Percentiles rank a stretch among this genome's conserved stretches.
Conservation (phyloP, 2,888 invertebrate species). For the Pogonocherus hispidulus region DNA sequence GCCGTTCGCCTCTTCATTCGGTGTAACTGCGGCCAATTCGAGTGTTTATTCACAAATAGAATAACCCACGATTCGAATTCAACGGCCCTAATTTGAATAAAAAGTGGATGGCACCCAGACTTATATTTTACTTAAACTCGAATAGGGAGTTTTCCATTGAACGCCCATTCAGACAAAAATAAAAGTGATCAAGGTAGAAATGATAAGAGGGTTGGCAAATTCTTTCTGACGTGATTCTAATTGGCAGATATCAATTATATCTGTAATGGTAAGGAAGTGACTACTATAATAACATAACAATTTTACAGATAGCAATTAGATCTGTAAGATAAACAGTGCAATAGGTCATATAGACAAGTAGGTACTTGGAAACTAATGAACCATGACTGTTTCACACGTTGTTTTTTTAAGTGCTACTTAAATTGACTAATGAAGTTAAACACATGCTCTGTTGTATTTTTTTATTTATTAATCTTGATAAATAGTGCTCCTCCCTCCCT, state of each 20-base stretch:
- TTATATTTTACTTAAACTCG: conserved; percentile 22
- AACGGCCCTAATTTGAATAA: conserved; percentile 22
- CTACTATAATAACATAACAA: no score
- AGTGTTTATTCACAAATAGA: conserved; percentile 43
- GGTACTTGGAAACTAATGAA: no score
- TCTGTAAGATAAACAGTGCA: no score
- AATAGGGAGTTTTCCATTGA: neutral
- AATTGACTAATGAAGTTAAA: no score
- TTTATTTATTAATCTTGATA: no score
- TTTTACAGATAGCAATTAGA: no score
- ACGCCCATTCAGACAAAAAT: neutral
- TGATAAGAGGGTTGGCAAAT: neutral
- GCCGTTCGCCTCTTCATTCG: conserved; percentile 45
- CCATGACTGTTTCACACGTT: no score
- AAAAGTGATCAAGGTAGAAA: neutral
- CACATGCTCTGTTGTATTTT: no score
- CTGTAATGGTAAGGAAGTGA: no score
- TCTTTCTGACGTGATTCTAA: neutral
- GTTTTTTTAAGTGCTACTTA: no score
- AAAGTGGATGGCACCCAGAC: neutral
- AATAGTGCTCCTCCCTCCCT: no score
- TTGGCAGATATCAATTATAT: neutral
- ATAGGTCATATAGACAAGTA: no score
- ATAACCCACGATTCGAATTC: conserved; percentile 16
- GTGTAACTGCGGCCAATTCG: conserved; percentile 45